Percentiles rank a stretch among this genome's conserved stretches.
Conservation (phyloP, 2,113 vertebrate species). For the Poecilia latipinna region DNA sequence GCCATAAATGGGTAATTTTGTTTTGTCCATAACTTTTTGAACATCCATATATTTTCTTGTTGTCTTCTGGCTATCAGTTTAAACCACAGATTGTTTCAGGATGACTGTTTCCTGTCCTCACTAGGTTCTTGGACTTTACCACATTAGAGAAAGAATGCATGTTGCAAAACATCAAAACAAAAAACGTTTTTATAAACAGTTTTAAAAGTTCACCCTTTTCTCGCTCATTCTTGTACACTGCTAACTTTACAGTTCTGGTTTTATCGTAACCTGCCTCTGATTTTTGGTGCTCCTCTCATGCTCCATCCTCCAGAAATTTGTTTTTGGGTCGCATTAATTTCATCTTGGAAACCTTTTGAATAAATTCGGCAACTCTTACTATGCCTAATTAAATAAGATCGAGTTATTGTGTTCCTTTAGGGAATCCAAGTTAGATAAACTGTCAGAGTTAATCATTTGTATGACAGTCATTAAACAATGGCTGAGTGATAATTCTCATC, state of each 20-base stretch:
- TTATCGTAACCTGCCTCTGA: no score
- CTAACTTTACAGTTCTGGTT: no score
- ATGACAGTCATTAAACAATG: background rate
- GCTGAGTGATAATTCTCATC: background rate
- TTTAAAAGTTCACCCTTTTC: no score
- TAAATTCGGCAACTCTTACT: background rate
- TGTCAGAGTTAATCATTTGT: background rate
- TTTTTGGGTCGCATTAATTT: no score
- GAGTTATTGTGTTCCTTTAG: background rate
- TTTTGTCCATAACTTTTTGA: slow-evolving; percentile 1
- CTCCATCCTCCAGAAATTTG: no score
- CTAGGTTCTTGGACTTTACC: background rate
- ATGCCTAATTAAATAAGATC: background rate
- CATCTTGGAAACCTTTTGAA: background rate
- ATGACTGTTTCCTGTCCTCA: background rate
- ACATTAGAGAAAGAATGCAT: no score
- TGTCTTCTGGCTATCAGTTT: background rate
- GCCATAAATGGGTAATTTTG: background rate
- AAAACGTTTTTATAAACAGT: no score
- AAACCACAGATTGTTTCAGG: background rate
- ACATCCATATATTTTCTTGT: background rate
- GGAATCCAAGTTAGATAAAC: background rate
- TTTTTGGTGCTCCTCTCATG: background rate
- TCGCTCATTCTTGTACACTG: no score
- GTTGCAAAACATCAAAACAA: background rate